Conservation (phyloP, 2,888 invertebrate species). For the Ceriagrion tenellum region DNA sequence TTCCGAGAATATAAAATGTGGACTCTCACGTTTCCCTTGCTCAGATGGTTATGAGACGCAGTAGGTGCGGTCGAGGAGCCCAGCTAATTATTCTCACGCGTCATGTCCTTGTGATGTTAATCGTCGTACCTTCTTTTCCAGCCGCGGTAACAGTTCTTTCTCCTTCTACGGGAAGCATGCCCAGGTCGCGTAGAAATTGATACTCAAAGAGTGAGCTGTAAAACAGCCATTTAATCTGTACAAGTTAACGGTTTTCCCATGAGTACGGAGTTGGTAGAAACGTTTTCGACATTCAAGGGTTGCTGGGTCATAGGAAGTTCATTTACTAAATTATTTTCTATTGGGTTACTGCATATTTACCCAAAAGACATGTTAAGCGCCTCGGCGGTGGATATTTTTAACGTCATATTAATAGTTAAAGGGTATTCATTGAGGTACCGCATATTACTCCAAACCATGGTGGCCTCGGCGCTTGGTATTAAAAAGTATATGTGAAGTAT, state of each 20-base stretch:
- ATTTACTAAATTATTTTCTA: too few relatives aligned
- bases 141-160: neutral
- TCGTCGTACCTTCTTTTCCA: neutral
- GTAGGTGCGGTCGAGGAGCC: neutral
- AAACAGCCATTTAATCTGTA: neutral
- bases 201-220: neutral
- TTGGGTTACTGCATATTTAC: too few relatives aligned
- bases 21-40: neutral
- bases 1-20: neutral
- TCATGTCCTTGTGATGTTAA: neutral
- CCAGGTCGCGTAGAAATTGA: neutral
- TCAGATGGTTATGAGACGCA: neutral
- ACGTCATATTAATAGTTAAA: too few relatives aligned
- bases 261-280: neutral
- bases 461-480: too few relatives aligned
- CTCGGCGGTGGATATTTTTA: too few relatives aligned
- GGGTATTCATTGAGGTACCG: too few relatives aligned
- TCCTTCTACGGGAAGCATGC: neutral
- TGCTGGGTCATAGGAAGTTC: too few relatives aligned
- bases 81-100: neutral
- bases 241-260: neutral
- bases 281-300: neutral
- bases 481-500: too few relatives aligned
- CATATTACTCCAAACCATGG: too few relatives aligned
- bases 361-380: too few relatives aligned